Evolutionary conservation across 2,888 invertebrate genomes (phyloP).

Genomic region (Yponomeuta cagnagella): DNA sequence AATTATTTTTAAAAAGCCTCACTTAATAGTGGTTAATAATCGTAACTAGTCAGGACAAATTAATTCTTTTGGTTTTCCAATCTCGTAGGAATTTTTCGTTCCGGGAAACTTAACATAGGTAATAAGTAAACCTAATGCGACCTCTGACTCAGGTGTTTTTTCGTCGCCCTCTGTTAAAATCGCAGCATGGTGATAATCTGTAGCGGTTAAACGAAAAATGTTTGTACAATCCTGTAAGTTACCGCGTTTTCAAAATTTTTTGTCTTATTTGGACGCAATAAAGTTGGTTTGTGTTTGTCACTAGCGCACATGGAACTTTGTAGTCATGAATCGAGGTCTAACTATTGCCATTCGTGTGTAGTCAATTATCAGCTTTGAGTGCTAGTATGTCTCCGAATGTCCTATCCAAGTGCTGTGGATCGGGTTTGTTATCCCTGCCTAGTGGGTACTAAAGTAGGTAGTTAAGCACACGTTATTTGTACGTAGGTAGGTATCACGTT

Average conservation of each 20-base stretch:
- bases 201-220: conserved; percentile 2
- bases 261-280: neutral
- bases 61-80: neutral
- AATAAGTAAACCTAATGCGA: neutral
- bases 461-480: neutral
- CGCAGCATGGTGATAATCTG: neutral
- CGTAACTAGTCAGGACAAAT: no score
- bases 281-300: neutral
- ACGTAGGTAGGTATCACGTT: neutral
- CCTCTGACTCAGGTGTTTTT: neutral
- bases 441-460: neutral
- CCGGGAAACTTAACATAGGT: neutral
- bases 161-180: neutral
- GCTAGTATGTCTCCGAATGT: neutral
- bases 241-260: neutral
- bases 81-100: neutral
- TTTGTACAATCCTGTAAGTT: neutral
- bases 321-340: neutral
- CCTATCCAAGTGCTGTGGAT: neutral
- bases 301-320: neutral
- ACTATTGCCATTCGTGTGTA: neutral
- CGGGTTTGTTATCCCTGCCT: neutral
- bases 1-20: no score
- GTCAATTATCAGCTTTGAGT: neutral
- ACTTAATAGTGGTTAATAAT: no score